Percentiles rank a stretch among this genome's conserved stretches.
Evolutionary conservation across 2,113 vertebrate genomes (phyloP).

Genomic region (Promerops cafer): DNA sequence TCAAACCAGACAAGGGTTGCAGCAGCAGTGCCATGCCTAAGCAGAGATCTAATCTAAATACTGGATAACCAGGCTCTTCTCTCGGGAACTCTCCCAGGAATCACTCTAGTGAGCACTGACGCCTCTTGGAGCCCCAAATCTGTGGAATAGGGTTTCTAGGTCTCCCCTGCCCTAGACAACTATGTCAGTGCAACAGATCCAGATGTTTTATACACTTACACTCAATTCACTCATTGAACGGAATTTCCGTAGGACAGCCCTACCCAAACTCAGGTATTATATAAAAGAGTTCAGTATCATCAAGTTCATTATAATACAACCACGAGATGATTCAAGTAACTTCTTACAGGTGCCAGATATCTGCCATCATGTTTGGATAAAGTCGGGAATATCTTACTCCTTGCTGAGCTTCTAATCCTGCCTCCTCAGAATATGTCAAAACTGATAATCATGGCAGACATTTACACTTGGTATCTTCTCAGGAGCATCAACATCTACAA

Average conservation of each 20-base stretch:
- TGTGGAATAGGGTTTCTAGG: not conserved
- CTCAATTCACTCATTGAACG: not conserved
- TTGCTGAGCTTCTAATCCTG: conserved; percentile 22
- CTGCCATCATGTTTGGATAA: not conserved
- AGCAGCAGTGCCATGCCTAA: not conserved
- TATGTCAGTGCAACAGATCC: not conserved
- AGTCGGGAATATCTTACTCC: not conserved
- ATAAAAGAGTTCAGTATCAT: not conserved
- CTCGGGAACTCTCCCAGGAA: not conserved
- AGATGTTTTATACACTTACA: not conserved
- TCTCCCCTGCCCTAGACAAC: not conserved
- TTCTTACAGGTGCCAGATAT: conserved; percentile 45
- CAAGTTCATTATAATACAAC: not conserved
- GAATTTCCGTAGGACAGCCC: not conserved
- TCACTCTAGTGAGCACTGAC: not conserved
- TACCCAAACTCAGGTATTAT: not conserved
- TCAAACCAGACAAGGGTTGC: not conserved
- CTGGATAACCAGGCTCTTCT: not conserved
- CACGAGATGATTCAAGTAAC: not conserved
- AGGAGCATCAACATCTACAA: not conserved
- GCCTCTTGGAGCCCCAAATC: not conserved
- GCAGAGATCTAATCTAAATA: not conserved
- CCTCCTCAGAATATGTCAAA: conserved; percentile 45
- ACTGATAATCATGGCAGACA: conserved; percentile 18
- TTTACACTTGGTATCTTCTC: conserved; percentile 8